Evolutionary conservation across 2,888 invertebrate genomes (phyloP), one percentile per base, ranked within the genome.

Genomic region (Helicoverpa assulta): DNA sequence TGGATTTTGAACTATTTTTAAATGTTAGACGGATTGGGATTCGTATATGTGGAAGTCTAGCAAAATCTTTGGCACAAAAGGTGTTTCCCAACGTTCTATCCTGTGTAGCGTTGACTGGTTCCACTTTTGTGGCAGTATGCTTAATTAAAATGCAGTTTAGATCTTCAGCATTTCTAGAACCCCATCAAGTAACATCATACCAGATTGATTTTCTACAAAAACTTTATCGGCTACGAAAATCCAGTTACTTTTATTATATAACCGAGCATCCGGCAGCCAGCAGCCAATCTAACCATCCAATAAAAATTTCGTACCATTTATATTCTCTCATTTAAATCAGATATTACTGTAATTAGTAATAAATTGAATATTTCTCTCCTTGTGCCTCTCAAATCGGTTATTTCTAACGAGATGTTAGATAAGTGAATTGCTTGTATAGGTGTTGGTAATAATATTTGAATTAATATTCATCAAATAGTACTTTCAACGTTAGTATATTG

Each of bases 281-380:
- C 54, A 37, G 64, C 40, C 63, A 75, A 73, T 76, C 65, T 58
- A 67, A 73, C 37, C 53, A 68, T 66, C 66, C 66, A 74, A 85
- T 85, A 81, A 81, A 78, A 84, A 81, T 79, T 78, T 81, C 78
- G 81, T 85, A 83, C 72, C 72, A 76, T 78, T 81, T 78, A 77
- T 83, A 82, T 85, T 82, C 77, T 59, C 53, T 80, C 47, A 80
- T 84, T 84, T 74, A 76, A 78, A 74, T 71, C 78, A 75, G 83
- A 83, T 83, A 82, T 83, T 83, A 82, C 78, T 60, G 80, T 84
- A 84, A 87, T 88, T 81, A 85, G 68, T 81, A 80, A 76, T 79
- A 75, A 82, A 83, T 86, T 82, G 75, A 79, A 78, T 78, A 76
- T 71, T 76, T 68, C 70, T 80, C 71, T 70, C 64, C 29, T 60